Percentiles rank a stretch among this genome's conserved stretches.
phyloP scores from a whole-genome alignment of 2,888 invertebrate species.

The Epinotia bilunana region DNA sequence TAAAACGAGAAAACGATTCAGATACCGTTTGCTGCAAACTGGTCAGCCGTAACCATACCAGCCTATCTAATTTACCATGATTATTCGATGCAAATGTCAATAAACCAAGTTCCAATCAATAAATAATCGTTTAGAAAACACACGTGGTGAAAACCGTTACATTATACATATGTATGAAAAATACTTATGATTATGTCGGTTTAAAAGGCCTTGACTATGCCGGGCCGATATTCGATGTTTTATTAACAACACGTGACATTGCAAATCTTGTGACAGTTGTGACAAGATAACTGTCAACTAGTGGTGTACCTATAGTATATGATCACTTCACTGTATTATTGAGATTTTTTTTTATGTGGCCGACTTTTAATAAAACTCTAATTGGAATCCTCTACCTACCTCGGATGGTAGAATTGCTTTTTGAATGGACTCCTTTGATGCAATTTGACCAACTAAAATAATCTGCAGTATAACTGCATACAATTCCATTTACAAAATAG shows the following conservation, averaged over 20 bases:
- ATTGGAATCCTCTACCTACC: no score
- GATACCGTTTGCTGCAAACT: conserved; percentile 45
- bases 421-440: no score
- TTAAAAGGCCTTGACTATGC: conserved; percentile 26
- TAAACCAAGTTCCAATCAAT: conserved; percentile 17
- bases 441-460: no score
- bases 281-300: no score
- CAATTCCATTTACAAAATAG: no score
- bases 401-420: no score
- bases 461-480: no score
- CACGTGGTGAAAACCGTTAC: conserved; percentile 28
- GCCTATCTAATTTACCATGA: conserved; percentile 50
- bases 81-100: conserved; percentile 30
- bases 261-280: neutral
- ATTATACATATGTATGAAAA: conserved; percentile 36
- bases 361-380: no score
- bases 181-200: conserved; percentile 12
- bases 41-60: conserved; percentile 55
- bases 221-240: neutral
- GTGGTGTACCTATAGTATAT: no score
- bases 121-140: conserved; percentile 17
- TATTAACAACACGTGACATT: neutral
- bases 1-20: neutral
- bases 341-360: no score
- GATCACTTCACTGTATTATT: no score